phyloP scores from a whole-genome alignment of 2,888 invertebrate genomes.

The Timema cristinae region DNA sequence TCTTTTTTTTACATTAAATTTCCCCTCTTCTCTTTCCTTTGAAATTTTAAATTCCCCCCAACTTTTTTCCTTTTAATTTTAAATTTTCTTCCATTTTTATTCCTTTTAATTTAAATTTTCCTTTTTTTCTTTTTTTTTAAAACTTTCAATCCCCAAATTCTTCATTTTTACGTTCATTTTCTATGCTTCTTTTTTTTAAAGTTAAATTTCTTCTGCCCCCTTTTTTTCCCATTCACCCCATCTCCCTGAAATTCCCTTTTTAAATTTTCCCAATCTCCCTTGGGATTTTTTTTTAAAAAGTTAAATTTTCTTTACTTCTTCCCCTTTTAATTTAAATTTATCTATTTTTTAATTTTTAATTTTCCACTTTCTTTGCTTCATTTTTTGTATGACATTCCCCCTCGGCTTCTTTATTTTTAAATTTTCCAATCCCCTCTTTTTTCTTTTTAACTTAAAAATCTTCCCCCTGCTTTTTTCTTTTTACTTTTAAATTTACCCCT shows the following conservation, averaged over 20 bases:
- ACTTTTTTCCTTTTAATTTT: neutral
- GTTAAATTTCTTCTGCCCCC: neutral
- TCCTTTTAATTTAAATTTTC: neutral
- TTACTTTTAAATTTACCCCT: conserved; percentile 25
- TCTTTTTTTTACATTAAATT: conserved; percentile 3
- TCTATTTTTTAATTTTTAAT: neutral
- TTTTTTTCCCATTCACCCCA: neutral
- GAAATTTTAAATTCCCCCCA: too few species aligned
- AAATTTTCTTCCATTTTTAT: conserved; percentile 3
- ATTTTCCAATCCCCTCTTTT: too few species aligned
- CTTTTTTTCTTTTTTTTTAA: neutral
- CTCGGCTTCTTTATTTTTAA: too few species aligned
- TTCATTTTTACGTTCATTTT: conserved; percentile 1
- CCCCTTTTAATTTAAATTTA: neutral
- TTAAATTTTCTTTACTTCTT: conserved; percentile 15
- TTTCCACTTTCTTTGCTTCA: neutral
- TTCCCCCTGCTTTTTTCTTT: too few species aligned
- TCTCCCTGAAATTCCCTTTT: conserved; percentile 16
- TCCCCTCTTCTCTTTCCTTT: conserved; percentile 14
- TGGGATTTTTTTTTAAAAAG: conserved; percentile 10
- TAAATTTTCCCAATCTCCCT: conserved; percentile 18
- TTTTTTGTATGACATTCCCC: conserved; percentile 12
- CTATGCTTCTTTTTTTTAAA: conserved; percentile 3
- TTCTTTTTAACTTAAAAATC: too few species aligned
- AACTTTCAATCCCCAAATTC: neutral